Base-by-base conservation (phyloP, 2,113 vertebrate genomes). In the Spilogale gracilis region DNA sequence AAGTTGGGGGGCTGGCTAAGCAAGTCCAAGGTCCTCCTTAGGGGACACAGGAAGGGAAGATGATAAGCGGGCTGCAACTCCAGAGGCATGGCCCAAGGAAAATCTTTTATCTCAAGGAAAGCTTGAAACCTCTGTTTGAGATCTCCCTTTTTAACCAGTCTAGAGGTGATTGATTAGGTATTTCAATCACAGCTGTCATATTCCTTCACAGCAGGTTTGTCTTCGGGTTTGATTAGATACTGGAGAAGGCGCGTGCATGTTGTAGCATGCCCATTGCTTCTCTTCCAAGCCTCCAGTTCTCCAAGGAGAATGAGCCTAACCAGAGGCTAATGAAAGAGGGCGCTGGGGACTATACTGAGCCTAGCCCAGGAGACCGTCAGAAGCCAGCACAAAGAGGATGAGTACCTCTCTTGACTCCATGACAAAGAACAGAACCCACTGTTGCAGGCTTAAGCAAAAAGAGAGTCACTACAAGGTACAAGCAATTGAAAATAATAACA, bases 391-490 rank as follows among this genome's bases (percentile, higher is more conserved):
- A n/a, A 48, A 45, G 43, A 65, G 6, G 23, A 73, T 60, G 67
- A 74, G 17, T 21, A 63, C 71, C 32, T 52, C 74, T 69, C 38
- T 4, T 45, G 58, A 38, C 58, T 54, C 17, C 69, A 27, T 71
- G 45, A 86, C 30, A 74, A 71, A n/a, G 25, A 88, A n/a, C 20
- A 60, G 30, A 92, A 32, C 43, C 30, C 27, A 61, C 58, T 48
- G 60, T 84, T 71, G 54, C 17, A 32, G 32, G 18, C 69, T 93
- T 93, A 90, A 97, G 61, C 84, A 86, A 85, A 93, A 79, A 52
- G 23, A 80, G 90, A 84, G 73, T 48, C 65, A 65, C 78, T 73
- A 71, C 13, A 74, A 79, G n/a, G 30, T n/a, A 56, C 73, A 14
- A 71, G 79, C 50, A 9, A 11, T 16, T 88, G 61, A 61, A 20